These are phyloP conservation scores for Cryptocephalus primarius DNA, from an alignment of 2,888 invertebrate species.

Conservation along the genomic window DNA sequence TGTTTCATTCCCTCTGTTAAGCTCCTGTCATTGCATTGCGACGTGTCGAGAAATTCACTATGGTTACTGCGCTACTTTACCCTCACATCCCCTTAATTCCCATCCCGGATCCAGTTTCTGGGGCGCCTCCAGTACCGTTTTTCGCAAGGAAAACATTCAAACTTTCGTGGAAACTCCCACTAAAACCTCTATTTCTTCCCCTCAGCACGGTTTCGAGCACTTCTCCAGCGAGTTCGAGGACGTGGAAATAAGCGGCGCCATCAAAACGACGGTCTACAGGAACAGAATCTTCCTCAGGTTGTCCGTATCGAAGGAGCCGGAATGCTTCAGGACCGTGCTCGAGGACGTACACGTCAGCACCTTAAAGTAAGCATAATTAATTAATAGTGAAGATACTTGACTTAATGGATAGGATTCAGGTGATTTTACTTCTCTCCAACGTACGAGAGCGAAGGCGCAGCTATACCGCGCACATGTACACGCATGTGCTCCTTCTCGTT, in stretches of 20 bases:
- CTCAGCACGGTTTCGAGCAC: conserved; percentile 28
- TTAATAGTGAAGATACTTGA: neutral
- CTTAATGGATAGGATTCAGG: too few species aligned
- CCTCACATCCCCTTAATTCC: too few species aligned
- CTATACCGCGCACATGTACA: too few species aligned
- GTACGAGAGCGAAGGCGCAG: too few species aligned
- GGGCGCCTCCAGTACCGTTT: too few species aligned
- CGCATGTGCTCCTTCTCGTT: too few species aligned
- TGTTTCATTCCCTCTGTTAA: too few species aligned
- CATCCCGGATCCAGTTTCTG: too few species aligned
- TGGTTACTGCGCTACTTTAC: too few species aligned
- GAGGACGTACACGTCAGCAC: conserved; percentile 18
- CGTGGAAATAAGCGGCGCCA: conserved; percentile 40
- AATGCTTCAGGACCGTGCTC: conserved; percentile 17
- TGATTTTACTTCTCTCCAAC: too few species aligned
- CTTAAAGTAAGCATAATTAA: conserved; percentile 19
- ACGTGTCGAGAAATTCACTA: too few species aligned
- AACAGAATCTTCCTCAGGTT: conserved; percentile 25
- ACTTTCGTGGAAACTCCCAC: neutral
- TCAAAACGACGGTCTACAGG: conserved; percentile 26
- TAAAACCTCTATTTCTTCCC: conserved; percentile 1
- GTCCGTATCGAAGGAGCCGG: conserved; percentile 20
- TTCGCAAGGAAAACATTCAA: neutral
- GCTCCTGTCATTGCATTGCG: too few species aligned
- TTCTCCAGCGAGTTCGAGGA: conserved; percentile 42